Evolutionary conservation across 2,113 vertebrate species (phyloP).

Genomic region (Anarrhichthys ocellatus): DNA sequence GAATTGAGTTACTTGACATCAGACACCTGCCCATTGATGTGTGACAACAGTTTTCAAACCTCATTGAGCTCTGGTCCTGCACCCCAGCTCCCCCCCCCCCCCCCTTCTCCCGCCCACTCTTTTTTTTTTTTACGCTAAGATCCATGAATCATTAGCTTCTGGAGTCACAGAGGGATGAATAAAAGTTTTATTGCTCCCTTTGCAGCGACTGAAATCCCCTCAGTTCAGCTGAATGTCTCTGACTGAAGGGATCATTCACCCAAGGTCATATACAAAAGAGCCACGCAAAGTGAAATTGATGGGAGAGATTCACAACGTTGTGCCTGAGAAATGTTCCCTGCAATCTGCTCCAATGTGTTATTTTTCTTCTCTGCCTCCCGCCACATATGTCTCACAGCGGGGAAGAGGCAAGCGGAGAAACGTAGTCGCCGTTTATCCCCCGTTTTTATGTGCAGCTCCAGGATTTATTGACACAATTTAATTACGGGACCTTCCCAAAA

Average conservation of each 20-base stretch:
- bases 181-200: constrained; percentile 76
- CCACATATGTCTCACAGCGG: constrained; percentile 71
- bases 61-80: constrained; percentile 77
- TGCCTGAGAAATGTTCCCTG: constrained; percentile 77
- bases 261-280: constrained; percentile 76
- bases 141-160: constrained; percentile 81
- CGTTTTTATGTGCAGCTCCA: constrained; percentile 65
- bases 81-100: constrained; percentile 29
- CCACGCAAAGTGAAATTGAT: constrained; percentile 73
- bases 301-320: constrained; percentile 71
- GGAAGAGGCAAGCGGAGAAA: constrained; percentile 61
- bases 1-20: constrained; percentile 80
- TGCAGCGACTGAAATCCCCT: constrained; percentile 69
- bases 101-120: neutral
- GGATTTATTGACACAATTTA: constrained; percentile 78
- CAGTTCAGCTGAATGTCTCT: constrained; percentile 71
- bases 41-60: constrained; percentile 82
- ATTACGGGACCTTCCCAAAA: constrained; percentile 73
- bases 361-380: constrained; percentile 46
- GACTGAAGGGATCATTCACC: constrained; percentile 71
- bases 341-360: constrained; percentile 69
- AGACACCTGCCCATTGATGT: constrained; percentile 75
- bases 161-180: constrained; percentile 75
- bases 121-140: constrained; percentile 52
- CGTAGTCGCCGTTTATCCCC: constrained; percentile 51